Percentiles rank a stretch among this genome's conserved stretches.
Evolutionary conservation across 2,888 invertebrate genomes (phyloP).

Genomic region (Hypercompe scribonia): DNA sequence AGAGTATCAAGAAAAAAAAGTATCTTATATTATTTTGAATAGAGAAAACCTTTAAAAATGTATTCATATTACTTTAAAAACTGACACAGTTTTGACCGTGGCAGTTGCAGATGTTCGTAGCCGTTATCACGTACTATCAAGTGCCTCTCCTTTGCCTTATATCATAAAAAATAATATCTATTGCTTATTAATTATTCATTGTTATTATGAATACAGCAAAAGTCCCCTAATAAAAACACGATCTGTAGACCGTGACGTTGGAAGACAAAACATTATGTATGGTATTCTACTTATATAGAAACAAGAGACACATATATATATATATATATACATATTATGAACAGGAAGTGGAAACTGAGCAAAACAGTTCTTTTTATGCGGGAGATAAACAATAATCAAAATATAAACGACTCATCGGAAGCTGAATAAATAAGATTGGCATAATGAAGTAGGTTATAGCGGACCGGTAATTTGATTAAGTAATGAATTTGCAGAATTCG

Average conservation of each 20-base stretch:
- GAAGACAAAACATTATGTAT: neutral
- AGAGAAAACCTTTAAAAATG: neutral
- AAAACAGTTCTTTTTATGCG: neutral
- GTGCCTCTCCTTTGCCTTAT: neutral
- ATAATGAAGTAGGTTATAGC: constrained; percentile 5
- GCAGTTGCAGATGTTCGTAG: too few relatives aligned
- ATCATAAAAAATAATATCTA: neutral
- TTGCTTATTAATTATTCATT: neutral
- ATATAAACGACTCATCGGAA: constrained; percentile 3
- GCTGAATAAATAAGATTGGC: constrained; percentile 1
- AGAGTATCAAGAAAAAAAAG: neutral
- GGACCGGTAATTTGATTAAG: neutral
- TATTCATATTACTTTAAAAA: too few relatives aligned
- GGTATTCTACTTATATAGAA: neutral
- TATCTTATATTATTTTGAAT: neutral
- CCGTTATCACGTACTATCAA: too few relatives aligned
- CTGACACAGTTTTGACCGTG: too few relatives aligned
- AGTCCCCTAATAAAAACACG: neutral
- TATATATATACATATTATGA: neutral
- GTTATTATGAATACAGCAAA: neutral
- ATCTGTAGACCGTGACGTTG: neutral
- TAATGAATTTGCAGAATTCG: constrained; percentile 8
- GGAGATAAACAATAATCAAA: constrained; percentile 10
- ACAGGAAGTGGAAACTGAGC: neutral
- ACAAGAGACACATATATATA: neutral